These are phyloP conservation scores for Caenorhabditis latens DNA, from an alignment of 1,140 invertebrate species.

Conservation along the genomic window DNA sequence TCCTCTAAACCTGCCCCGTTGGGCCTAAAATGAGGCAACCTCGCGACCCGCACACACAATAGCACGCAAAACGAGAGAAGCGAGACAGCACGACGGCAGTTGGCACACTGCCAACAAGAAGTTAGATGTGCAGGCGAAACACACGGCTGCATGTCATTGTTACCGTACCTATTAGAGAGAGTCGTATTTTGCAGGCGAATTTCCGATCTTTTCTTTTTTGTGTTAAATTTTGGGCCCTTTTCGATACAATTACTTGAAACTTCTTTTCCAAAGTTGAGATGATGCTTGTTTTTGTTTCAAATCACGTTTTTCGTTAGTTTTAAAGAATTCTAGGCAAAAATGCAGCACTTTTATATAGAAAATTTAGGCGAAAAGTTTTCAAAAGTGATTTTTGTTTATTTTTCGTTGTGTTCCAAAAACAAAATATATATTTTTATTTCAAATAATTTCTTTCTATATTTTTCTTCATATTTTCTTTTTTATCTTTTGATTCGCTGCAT, in stretches of 20 bases:
- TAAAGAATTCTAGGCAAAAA: too few species aligned
- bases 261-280: background rate
- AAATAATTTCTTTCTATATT: background rate
- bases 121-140: slow-evolving; percentile 42
- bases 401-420: too few species aligned
- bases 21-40: background rate
- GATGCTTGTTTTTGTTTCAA: background rate
- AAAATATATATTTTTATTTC: too few species aligned
- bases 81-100: background rate
- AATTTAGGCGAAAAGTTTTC: too few species aligned
- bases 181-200: background rate
- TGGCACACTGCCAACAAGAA: background rate
- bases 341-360: too few species aligned
- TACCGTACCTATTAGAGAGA: background rate
- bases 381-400: too few species aligned
- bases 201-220: slow-evolving; percentile 12
- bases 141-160: background rate
- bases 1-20: too few species aligned
- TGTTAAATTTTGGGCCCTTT: slow-evolving; percentile 37
- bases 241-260: too few species aligned
- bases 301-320: too few species aligned
- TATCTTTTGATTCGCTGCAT: slow-evolving; percentile 79
- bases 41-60: background rate
- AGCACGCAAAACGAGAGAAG: background rate
- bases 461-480: background rate